These are phyloP conservation scores for Mastacembelus armatus DNA, from an alignment of 2,797 vertebrate species.

Conservation along the genomic window DNA sequence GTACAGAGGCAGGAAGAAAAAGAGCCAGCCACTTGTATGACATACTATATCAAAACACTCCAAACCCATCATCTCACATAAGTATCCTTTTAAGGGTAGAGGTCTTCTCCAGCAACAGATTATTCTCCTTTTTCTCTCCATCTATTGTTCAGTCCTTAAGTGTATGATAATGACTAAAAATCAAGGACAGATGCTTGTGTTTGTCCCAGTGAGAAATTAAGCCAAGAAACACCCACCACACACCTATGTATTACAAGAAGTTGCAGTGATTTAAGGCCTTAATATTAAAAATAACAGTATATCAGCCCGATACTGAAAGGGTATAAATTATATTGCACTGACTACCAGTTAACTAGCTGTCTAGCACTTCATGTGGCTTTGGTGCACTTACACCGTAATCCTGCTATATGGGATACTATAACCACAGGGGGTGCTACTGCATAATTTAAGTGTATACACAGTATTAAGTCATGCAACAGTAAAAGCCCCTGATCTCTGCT, in stretches of 20 bases:
- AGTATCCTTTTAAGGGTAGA: constrained; percentile 59
- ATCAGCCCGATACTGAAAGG: constrained; percentile 7
- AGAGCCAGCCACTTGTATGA: constrained; percentile 47
- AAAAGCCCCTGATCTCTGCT: constrained; percentile 14
- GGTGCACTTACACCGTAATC: constrained; percentile 20
- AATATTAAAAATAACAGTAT: constrained; percentile 23
- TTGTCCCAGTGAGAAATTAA: constrained; percentile 41
- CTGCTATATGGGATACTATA: constrained; percentile 25
- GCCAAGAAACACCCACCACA: constrained; percentile 31
- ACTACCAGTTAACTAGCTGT: constrained; percentile 26
- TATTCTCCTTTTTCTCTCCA: constrained; percentile 28
- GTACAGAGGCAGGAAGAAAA: constrained; percentile 31
- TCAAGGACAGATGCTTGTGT: constrained; percentile 59
- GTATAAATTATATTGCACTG: constrained; percentile 27
- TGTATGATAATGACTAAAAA: constrained; percentile 74
- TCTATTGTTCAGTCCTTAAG: constrained; percentile 61
- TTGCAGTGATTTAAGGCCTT: constrained; percentile 26
- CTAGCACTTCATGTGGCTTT: constrained; percentile 13
- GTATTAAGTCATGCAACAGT: constrained; percentile 18
- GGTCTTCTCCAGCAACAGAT: constrained; percentile 42
- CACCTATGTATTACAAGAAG: constrained; percentile 32
- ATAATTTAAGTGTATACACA: constrained; percentile 44
- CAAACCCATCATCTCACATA: constrained; percentile 53
- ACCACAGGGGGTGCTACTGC: constrained; percentile 57
- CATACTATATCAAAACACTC: constrained; percentile 62